Evolutionary conservation across 2,888 invertebrate species (phyloP).

Genomic region (Mythimna albipuncta): DNA sequence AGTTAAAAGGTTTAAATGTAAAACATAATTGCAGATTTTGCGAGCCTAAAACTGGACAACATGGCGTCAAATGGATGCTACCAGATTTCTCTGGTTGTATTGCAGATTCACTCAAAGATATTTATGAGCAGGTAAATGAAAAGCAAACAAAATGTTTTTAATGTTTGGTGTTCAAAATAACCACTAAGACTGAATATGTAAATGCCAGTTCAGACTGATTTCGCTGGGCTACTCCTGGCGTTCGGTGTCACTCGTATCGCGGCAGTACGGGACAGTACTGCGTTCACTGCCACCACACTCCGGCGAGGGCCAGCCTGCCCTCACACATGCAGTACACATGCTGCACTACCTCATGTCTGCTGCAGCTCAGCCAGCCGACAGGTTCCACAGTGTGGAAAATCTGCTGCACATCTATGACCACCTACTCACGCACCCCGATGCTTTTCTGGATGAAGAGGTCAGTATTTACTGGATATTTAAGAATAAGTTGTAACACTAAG

Average conservation of each 20-base stretch:
- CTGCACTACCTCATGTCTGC: slow-evolving; percentile 87
- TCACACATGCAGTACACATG: slow-evolving; percentile 91
- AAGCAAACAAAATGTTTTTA: not conserved
- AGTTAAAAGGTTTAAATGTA: not conserved
- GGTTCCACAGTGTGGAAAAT: slow-evolving; percentile 91
- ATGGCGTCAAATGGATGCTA: slow-evolving; percentile 93
- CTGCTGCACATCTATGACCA: slow-evolving; percentile 91
- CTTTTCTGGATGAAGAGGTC: slow-evolving; percentile 94
- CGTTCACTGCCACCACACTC: slow-evolving; percentile 89
- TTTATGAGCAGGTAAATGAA: slow-evolving; percentile 91
- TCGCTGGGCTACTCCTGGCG: slow-evolving; percentile 92
- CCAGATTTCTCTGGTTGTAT: slow-evolving; percentile 95
- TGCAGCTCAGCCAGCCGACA: slow-evolving; percentile 79
- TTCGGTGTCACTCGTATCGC: slow-evolving; percentile 89
- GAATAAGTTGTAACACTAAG: too few species aligned
- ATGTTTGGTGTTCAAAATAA: not conserved
- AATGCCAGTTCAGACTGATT: slow-evolving; percentile 79
- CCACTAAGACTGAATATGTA: not conserved
- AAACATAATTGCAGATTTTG: slow-evolving; percentile 79
- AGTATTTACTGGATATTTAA: slow-evolving; percentile 59
- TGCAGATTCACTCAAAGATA: slow-evolving; percentile 91
- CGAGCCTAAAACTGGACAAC: slow-evolving; percentile 86
- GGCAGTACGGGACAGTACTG: slow-evolving; percentile 89
- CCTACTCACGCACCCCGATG: slow-evolving; percentile 88
- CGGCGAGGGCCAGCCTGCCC: slow-evolving; percentile 92